Evolutionary conservation across 2,113 vertebrate species (phyloP).

Genomic region (Peromyscus maniculatus): DNA sequence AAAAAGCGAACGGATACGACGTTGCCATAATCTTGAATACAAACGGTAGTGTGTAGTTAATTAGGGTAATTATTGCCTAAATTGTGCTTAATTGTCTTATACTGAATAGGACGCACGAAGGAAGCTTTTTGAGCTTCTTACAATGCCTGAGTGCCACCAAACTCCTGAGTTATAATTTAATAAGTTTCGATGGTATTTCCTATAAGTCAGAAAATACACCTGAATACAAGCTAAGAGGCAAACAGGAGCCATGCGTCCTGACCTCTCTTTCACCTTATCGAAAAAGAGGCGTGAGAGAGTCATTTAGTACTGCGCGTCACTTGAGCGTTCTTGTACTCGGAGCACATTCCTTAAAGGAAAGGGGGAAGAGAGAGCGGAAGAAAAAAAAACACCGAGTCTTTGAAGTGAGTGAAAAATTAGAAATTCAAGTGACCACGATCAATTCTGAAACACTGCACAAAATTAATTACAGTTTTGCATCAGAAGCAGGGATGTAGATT

Average conservation of each 20-base stretch:
- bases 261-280: conserved; percentile 92
- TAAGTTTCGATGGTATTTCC: conserved; percentile 85
- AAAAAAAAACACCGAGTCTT: conserved; percentile 78
- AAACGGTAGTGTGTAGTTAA: conserved; percentile 90
- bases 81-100: conserved; percentile 91
- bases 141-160: conserved; percentile 61
- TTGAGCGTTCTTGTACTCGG: conserved; percentile 72
- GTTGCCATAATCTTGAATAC: conserved; percentile 87
- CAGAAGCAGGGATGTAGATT: conserved; percentile 92
- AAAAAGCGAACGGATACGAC: conserved; percentile 86
- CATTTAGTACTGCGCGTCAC: conserved; percentile 81
- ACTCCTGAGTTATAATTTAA: conserved; percentile 82
- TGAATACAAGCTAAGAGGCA: conserved; percentile 81
- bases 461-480: conserved; percentile 98
- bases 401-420: conserved; percentile 95
- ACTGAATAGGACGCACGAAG: conserved; percentile 86
- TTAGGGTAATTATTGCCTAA: conserved; percentile 91
- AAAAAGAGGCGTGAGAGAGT: conserved; percentile 87
- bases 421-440: conserved; percentile 95
- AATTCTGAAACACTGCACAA: conserved; percentile 98
- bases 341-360: conserved; percentile 80
- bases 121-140: conserved; percentile 82
- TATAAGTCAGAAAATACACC: conserved; percentile 82
- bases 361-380: neutral
- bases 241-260: conserved; percentile 81